Percentiles rank a stretch among this genome's conserved stretches.
phyloP scores from a whole-genome alignment of 2,888 invertebrate genomes.

The Spilarctia lutea region DNA sequence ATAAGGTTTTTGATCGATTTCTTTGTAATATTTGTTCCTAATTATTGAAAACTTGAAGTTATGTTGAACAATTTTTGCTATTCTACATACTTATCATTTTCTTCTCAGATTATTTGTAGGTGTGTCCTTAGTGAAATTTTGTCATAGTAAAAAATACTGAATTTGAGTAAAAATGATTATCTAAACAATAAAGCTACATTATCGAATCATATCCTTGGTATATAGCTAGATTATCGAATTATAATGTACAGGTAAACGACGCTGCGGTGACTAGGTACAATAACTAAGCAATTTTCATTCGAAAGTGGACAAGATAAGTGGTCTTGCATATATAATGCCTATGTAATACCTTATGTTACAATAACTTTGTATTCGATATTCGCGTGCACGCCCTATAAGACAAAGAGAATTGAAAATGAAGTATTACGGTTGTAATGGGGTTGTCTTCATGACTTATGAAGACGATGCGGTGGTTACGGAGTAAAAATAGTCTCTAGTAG shows the following conservation, averaged over 20 bases:
- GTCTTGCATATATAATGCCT: constrained; percentile 35
- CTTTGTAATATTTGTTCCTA: not conserved
- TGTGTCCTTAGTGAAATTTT: too few species aligned
- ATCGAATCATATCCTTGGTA: too few species aligned
- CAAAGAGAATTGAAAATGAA: constrained; percentile 75
- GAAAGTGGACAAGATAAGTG: constrained; percentile 26
- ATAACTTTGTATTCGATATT: constrained; percentile 48
- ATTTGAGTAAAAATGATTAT: too few species aligned
- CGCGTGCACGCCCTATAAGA: constrained; percentile 61
- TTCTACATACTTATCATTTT: not conserved
- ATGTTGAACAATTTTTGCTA: not conserved
- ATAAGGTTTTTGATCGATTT: too few species aligned
- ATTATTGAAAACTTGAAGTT: not conserved
- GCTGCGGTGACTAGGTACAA: not conserved
- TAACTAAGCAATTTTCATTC: constrained; percentile 25
- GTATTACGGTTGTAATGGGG: constrained; percentile 68
- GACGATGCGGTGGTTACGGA: constrained; percentile 65
- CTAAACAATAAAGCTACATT: too few species aligned
- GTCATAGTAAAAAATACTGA: too few species aligned
- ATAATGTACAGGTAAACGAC: not conserved
- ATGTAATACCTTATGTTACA: constrained; percentile 28
- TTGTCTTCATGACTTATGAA: constrained; percentile 80
- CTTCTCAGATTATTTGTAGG: not conserved
- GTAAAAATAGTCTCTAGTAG: constrained; percentile 75
- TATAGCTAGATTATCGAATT: not conserved